Conservation (phyloP, 2,888 invertebrate species). For the Hyposoter dolosus region DNA sequence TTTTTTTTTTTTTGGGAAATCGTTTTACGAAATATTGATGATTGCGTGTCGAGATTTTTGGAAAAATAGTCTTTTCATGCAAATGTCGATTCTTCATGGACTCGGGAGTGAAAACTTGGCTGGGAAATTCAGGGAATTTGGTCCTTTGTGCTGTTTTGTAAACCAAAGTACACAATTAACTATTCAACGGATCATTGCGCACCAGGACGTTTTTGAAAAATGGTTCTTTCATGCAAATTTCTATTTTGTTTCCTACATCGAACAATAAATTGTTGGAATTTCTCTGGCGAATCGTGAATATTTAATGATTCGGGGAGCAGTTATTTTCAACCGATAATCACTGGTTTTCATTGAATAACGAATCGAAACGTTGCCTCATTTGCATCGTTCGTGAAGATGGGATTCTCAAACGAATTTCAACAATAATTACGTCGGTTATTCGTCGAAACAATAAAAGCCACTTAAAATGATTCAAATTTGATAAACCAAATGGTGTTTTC, state of each 20-base stretch:
- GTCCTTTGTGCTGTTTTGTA: background rate
- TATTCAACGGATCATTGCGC: background rate
- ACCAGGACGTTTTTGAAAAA: background rate
- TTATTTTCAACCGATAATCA: background rate
- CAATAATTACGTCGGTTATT: background rate
- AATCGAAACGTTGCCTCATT: background rate
- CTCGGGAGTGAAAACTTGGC: background rate
- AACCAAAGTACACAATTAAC: background rate
- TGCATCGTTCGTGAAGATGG: background rate
- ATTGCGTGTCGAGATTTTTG: background rate
- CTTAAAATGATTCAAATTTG: background rate
- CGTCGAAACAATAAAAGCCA: background rate
- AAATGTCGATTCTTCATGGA: background rate
- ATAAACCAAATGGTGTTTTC: background rate
- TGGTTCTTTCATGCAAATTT: slow-evolving; percentile 5
- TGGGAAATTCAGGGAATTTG: background rate
- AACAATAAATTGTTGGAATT: background rate
- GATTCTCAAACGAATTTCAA: background rate
- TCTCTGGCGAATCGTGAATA: background rate
- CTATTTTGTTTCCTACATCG: background rate
- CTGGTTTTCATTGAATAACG: background rate
- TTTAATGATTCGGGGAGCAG: background rate
- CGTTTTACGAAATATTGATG: background rate
- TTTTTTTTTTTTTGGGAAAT: background rate
- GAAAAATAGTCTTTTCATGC: background rate